Conservation (phyloP, 2,113 vertebrate species). For the Motacilla alba region DNA sequence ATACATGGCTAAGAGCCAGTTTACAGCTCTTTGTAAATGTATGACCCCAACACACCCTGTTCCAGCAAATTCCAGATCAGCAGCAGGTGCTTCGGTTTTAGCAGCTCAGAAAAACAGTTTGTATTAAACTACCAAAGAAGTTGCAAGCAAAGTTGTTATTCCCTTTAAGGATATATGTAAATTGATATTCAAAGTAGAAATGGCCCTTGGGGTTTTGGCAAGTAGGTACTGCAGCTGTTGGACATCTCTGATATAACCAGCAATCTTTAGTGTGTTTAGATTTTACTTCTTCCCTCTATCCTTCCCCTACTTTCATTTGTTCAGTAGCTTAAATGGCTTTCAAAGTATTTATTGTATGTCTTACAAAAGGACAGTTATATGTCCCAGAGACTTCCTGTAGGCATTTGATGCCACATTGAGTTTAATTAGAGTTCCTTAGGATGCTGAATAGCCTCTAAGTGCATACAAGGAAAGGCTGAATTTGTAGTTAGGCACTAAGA, state of each 20-base stretch:
- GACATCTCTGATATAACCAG: neutral
- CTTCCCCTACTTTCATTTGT: neutral
- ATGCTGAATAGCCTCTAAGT: conserved; percentile 23
- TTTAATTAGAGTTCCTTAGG: conserved; percentile 41
- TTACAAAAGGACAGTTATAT: conserved; percentile 43
- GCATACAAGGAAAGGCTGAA: neutral
- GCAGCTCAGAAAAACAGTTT: neutral
- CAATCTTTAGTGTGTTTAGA: neutral
- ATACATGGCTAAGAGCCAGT: rapidly evolving
- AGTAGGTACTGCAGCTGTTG: conserved; percentile 24
- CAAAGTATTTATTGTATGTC: conserved; percentile 51
- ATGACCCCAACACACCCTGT: neutral
- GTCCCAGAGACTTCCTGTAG: conserved; percentile 51
- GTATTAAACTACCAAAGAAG: neutral
- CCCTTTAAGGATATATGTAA: neutral
- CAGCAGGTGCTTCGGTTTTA: neutral
- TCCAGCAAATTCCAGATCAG: neutral
- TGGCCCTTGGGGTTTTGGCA: neutral
- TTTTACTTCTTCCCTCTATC: conserved; percentile 4
- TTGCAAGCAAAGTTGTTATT: neutral
- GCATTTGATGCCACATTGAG: conserved; percentile 39
- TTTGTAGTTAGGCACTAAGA: neutral
- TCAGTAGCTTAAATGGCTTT: conserved; percentile 29
- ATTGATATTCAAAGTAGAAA: conserved; percentile 7
- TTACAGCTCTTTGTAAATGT: neutral